Evolutionary conservation across 1,140 invertebrate genomes (phyloP).

Genomic region (Gonatopus flavifemur): DNA sequence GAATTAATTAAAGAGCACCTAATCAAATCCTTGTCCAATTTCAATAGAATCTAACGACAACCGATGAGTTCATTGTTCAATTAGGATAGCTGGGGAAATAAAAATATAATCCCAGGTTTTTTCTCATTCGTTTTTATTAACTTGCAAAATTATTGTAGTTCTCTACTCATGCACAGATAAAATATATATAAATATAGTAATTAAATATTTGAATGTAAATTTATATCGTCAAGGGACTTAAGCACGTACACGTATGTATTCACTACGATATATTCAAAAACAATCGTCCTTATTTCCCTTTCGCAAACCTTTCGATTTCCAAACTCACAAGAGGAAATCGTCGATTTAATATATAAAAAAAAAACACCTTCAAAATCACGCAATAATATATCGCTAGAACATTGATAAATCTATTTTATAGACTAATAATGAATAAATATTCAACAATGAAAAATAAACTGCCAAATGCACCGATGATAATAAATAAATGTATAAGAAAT

Average conservation of each 20-base stretch:
- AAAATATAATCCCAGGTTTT: background rate
- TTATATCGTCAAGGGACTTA: slow-evolving; percentile 10
- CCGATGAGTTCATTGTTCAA: too few relatives aligned
- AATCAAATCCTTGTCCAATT: too few relatives aligned
- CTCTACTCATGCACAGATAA: slow-evolving; percentile 36
- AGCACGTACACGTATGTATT: slow-evolving; percentile 17
- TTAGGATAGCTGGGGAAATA: too few relatives aligned
- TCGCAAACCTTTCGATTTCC: slow-evolving; percentile 13
- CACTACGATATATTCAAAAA: slow-evolving; percentile 13
- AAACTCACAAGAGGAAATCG: slow-evolving; percentile 8
- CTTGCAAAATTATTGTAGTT: slow-evolving; percentile 28
- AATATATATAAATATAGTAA: slow-evolving; percentile 29
- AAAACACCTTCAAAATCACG: background rate
- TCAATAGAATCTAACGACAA: too few relatives aligned
- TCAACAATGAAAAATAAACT: slow-evolving; percentile 39
- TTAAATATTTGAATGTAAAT: slow-evolving; percentile 27
- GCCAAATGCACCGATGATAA: slow-evolving; percentile 32
- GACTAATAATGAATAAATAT: slow-evolving; percentile 44
- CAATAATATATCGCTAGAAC: slow-evolving; percentile 24
- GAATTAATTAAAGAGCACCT: too few relatives aligned
- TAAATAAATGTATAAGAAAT: too few relatives aligned
- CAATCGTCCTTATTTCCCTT: too few relatives aligned
- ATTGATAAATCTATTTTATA: slow-evolving; percentile 39
- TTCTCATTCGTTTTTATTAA: slow-evolving; percentile 28
- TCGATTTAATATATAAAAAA: slow-evolving; percentile 4